Base-by-base conservation (phyloP, 1,140 invertebrate species). In the Callitettix versicolor region DNA sequence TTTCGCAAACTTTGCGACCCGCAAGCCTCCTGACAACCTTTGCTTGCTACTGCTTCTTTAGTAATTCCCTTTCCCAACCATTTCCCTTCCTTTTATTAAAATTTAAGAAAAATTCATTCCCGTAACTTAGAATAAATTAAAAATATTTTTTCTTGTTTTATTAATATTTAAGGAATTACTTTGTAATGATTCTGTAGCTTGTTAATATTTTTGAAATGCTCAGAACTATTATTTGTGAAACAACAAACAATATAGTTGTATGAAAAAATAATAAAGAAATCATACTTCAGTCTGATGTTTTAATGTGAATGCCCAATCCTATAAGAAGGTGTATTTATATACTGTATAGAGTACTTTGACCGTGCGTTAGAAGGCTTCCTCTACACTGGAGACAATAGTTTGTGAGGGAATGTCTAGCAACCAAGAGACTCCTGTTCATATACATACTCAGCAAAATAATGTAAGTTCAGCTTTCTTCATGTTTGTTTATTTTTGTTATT, bases 1-100 rank as follows among this genome's bases (percentile, higher is more conserved):
- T 22, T 47, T 24, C 26, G 43, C 51, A 38, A 52, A 30, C 52
- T 53, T 53, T 44, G 52, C 52, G 40, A 22, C 53, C 53, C 33
- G 43, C 5, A 30, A 30, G 18, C 15, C 18, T 36, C 46, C 54
- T 44, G 21, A 33, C 18, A 40, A 34, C 18, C 53, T 46, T 26
- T 24, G 43, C 34, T 46, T 42, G 52, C 33, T 49, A 43, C 33
- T 24, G 44, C 43, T 30, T 24, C 40, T 30, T 40, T 48, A 30
- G 26, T 43, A 21, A 33, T 21, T 26, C 51, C 38, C 36, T 42
- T 36, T 22, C 43, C 53, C 53, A 9, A 47, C 53, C 53, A 21
- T 46, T 14, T 21, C 43, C 40, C n/a, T n/a, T n/a, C 14, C 12
- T 22, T 22, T 24, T 48, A 48, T 9, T 46, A 51, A 15, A 3